These are phyloP conservation scores for Porphyrio hochstetteri DNA, from an alignment of 2,113 vertebrate species.

Conservation along the genomic window DNA sequence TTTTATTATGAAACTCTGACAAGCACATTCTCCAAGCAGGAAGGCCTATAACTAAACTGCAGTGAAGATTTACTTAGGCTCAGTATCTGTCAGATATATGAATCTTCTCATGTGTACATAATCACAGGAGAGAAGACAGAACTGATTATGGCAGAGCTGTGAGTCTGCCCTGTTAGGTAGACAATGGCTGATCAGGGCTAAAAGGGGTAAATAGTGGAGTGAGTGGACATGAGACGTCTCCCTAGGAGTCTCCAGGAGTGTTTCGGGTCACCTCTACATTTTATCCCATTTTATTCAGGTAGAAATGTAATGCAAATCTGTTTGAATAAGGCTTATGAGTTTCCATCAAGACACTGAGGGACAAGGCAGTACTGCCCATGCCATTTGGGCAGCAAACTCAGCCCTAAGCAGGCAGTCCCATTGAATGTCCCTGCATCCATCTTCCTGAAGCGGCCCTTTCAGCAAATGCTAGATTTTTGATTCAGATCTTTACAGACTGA, in stretches of 20 bases:
- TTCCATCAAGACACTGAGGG: neutral
- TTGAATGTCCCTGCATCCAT: neutral
- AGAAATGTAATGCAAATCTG: neutral
- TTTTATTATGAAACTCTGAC: neutral
- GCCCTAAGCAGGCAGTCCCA: neutral
- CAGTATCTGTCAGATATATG: neutral
- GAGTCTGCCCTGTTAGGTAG: neutral
- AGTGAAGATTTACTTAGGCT: neutral
- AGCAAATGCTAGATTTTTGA: neutral
- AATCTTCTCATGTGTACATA: neutral
- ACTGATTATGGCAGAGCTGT: neutral
- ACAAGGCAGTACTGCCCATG: neutral
- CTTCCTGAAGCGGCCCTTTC: neutral
- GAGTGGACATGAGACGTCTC: neutral
- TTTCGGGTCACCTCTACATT: neutral
- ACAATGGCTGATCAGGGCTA: neutral
- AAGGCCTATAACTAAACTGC: neutral
- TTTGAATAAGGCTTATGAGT: neutral
- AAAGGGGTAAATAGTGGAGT: neutral
- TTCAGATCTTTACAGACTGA: neutral
- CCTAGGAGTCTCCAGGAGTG: neutral
- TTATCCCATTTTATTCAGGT: neutral
- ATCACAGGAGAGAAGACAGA: neutral
- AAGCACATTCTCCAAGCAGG: neutral
- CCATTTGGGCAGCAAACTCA: neutral